phyloP scores from a whole-genome alignment of 2,113 vertebrate species.

The Noctilio leporinus region DNA sequence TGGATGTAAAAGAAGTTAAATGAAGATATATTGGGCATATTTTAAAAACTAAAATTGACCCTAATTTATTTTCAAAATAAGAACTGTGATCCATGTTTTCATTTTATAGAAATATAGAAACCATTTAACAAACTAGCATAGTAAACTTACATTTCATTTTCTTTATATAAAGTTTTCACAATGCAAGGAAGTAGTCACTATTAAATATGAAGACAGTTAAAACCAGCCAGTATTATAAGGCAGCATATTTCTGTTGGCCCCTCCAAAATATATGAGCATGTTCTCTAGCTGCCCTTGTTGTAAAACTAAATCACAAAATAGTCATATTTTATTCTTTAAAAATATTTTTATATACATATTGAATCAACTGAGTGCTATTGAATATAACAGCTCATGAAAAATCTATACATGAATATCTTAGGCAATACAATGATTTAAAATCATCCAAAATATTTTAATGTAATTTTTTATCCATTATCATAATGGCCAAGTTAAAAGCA shows the following conservation, averaged over 20 bases:
- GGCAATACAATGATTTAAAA: background rate
- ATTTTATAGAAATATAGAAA: background rate
- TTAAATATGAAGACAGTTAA: background rate
- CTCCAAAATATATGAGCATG: background rate
- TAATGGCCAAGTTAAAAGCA: background rate
- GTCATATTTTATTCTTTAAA: background rate
- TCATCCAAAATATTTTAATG: background rate
- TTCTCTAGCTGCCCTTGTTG: background rate
- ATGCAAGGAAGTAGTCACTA: background rate
- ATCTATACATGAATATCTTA: background rate
- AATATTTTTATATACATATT: background rate
- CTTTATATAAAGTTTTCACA: conserved; percentile 1
- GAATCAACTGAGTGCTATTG: background rate
- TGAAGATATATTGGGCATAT: background rate
- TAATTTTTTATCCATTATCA: background rate
- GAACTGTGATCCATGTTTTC: background rate
- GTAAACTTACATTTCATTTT: background rate
- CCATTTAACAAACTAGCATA: background rate
- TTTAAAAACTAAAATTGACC: background rate
- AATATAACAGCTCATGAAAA: background rate
- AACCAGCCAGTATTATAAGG: background rate
- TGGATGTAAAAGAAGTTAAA: background rate
- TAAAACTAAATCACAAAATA: background rate
- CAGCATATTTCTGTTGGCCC: background rate
- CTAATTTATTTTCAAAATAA: background rate